These are phyloP conservation scores for Zaprionus ornatus DNA, from an alignment of 1,140 invertebrate genomes.

Conservation along the genomic window DNA sequence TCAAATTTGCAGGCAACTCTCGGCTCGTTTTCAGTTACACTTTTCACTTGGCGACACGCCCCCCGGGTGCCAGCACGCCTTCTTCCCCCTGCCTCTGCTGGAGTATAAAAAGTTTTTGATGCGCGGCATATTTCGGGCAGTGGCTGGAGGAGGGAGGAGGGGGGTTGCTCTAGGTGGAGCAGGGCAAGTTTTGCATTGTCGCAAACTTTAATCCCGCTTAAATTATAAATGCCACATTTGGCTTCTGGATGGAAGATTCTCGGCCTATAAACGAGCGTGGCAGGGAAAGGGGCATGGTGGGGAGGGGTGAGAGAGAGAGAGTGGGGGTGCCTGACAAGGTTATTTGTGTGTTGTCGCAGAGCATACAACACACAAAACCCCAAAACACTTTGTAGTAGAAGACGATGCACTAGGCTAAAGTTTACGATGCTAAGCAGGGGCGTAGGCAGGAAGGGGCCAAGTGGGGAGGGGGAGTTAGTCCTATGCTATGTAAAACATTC, in stretches of 20 bases:
- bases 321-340: slow-evolving; percentile 53
- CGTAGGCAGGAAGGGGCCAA: neutral
- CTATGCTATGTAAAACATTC: neutral
- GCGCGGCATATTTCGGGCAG: slow-evolving; percentile 67
- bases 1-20: slow-evolving; percentile 73
- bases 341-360: slow-evolving; percentile 72
- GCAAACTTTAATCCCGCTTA: slow-evolving; percentile 79
- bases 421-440: slow-evolving; percentile 48
- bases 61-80: neutral
- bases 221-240: slow-evolving; percentile 81
- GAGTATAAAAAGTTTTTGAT: slow-evolving; percentile 72
- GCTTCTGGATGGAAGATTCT: slow-evolving; percentile 36
- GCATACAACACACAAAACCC: slow-evolving; percentile 56
- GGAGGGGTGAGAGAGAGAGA: neutral
- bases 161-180: too few species aligned
- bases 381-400: slow-evolving; percentile 74
- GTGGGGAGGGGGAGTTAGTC: neutral
- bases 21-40: slow-evolving; percentile 46
- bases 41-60: slow-evolving; percentile 10
- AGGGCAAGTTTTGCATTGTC: slow-evolving; percentile 71
- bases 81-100: neutral
- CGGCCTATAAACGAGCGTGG: neutral
- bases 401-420: slow-evolving; percentile 66
- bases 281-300: neutral
- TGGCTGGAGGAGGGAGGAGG: too few species aligned